Conservation (phyloP, 1,140 invertebrate species). For the Ctenoplectra terminalis region DNA sequence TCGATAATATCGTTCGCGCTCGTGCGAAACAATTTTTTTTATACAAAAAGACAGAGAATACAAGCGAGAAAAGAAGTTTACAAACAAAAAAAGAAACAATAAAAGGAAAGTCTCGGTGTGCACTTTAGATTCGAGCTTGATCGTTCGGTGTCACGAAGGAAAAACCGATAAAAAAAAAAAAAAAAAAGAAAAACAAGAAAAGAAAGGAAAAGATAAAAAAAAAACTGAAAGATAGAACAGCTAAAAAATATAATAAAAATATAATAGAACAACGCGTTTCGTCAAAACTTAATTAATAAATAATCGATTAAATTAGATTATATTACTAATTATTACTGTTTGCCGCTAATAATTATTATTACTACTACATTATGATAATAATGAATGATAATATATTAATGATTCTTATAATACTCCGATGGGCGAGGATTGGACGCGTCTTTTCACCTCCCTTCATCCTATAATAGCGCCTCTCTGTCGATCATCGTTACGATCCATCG, state of each 20-base stretch:
- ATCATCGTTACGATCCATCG: constrained; percentile 20
- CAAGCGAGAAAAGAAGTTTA: neutral
- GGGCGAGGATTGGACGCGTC: constrained; percentile 65
- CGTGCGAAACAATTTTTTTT: neutral
- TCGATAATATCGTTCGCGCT: neutral
- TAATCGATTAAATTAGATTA: constrained; percentile 84
- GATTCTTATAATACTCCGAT: constrained; percentile 82
- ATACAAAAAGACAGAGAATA: neutral
- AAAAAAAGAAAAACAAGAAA: constrained; percentile 12
- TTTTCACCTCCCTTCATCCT: constrained; percentile 45
- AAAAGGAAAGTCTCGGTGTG: neutral
- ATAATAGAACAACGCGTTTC: constrained; percentile 74
- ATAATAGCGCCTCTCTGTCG: neutral
- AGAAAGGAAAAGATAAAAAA: constrained; percentile 48
- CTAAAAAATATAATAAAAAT: constrained; percentile 23
- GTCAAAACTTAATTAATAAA: constrained; percentile 83
- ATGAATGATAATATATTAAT: constrained; percentile 84
- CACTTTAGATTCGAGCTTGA: constrained; percentile 32
- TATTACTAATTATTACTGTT: constrained; percentile 80
- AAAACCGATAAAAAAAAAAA: neutral
- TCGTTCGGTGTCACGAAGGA: constrained; percentile 51
- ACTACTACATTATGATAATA: constrained; percentile 77
- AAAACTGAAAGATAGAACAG: constrained; percentile 24
- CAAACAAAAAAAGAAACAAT: neutral
- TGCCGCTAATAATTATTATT: constrained; percentile 65